Base-by-base conservation (phyloP, 2,797 vertebrate species). In the Aplochiton taeniatus region DNA sequence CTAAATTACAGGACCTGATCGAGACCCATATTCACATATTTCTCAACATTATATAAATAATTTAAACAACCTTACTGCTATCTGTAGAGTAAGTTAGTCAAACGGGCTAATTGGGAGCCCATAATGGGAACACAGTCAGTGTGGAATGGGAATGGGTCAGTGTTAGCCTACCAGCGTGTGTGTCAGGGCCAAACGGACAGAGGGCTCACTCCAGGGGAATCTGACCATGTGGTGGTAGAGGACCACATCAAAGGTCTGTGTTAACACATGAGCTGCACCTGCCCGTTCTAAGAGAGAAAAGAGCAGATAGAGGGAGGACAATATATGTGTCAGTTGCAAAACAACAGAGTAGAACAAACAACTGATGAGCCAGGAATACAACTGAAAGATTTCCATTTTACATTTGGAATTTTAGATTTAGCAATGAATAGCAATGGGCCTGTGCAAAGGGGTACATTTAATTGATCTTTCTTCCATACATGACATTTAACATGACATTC, bases 121-220 rank as follows among this genome's bases (percentile, higher is more conserved):
- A 78, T 74, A 75, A 68, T 63, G 69, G 73, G 44, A 68, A 73
- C 73, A 68, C 63, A 80, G 72, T 77, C 69, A 77, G n/a, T n/a
- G n/a, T n/a, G n/a, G n/a, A n/a, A n/a, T n/a, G n/a, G n/a, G n/a
- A n/a, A n/a, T n/a, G n/a, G n/a, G n/a, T n/a, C n/a, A n/a, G 75
- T 75, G 75, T 68, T 13, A 31, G 31, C 31, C 31, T 31, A 31
- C 31, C 31, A 31, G 31, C 2, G 31, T 31, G 31, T 31, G 31
- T 31, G 31, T 31, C 31, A 12, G 55, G 73, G 83, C 85, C 83
- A 87, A 87, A 79, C 84, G 81, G 83, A 86, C 88, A 87, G 87
- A 88, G 89, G 87, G 86, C 77, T 88, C 85, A 81, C 87, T 84
- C 75, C 77, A 55, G 85, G 82, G 79, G 85, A 72, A 82, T 74